phyloP scores from a whole-genome alignment of 2,888 invertebrate genomes.

The Drosophila nigricruria region DNA sequence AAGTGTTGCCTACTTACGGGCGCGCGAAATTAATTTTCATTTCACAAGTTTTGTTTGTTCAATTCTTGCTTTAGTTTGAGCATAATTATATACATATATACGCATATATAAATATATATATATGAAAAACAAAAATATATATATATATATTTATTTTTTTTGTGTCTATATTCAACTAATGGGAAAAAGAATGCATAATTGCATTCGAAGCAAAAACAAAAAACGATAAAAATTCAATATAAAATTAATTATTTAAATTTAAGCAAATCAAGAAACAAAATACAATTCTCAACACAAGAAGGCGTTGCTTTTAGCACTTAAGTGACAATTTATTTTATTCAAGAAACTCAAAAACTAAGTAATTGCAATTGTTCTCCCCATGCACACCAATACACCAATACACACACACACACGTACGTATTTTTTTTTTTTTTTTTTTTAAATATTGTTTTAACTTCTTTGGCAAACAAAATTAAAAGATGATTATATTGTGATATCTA shows the following conservation, averaged over 20 bases:
- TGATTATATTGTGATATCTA: conserved; percentile 76
- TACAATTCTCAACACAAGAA: conserved; percentile 29
- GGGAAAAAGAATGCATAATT: conserved; percentile 23
- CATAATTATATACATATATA: conserved; percentile 6
- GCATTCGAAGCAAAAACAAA: conserved; percentile 23
- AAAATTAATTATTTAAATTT: conserved; percentile 34
- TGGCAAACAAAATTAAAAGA: conserved; percentile 60
- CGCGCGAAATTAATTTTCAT: conserved; percentile 2
- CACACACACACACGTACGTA: conserved; percentile 17
- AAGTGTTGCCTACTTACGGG: conserved; percentile 18
- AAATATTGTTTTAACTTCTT: conserved; percentile 42
- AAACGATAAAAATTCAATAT: conserved; percentile 17
- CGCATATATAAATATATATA: not conserved
- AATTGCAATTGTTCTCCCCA: conserved; percentile 27
- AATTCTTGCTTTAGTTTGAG: conserved; percentile 15
- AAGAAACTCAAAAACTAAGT: conserved; percentile 29
- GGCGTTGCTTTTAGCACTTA: conserved; percentile 28
- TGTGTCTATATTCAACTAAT: conserved; percentile 27
- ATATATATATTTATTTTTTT: not conserved
- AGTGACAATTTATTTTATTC: conserved; percentile 45
- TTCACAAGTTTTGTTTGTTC: conserved; percentile 23
- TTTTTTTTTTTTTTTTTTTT: not conserved
- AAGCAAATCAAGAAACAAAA: conserved; percentile 30
- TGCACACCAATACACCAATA: conserved; percentile 12
- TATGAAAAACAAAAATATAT: not conserved